Evolutionary conservation across 2,113 vertebrate species (phyloP), one percentile per base, ranked within the genome.

Genomic region (Cottus gobio): DNA sequence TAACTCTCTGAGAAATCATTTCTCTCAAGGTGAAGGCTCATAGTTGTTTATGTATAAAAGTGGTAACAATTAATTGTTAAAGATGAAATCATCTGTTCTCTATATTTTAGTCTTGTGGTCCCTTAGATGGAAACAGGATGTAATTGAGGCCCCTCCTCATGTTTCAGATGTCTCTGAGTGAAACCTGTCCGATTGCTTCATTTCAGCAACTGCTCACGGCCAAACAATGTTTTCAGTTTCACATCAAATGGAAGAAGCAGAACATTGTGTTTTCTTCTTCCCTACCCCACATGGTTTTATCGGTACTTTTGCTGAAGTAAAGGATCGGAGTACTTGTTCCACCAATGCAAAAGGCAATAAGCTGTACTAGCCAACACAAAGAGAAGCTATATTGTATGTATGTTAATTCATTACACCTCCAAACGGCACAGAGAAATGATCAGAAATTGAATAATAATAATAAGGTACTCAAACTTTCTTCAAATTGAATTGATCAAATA

Each of bases 121-220:
- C 15, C 7, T 70, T 0, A 46, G 2, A 56, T 50, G 39, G 10
- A 39, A 37, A 24, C 15, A 7, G 50, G 44, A 26, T 58, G 52
- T 28, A 57, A 8, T 5, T 15, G 12, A 3, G 28, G 28, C 28
- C 4, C 42, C 30, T 31, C 20, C 16, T 42, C 69, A 42, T 1
- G 31, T 71, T 73, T 73, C 57, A 73, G 12, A 48, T 61, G 30
- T 48, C 30, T 73, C 7, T n/a, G 22, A 46, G 70, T 26, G 57
- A 72, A 72, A 72, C 68, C 30, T 39, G 22, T 71, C 16, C 22
- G 5, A 30, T 22, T 9, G 34, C 57, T 42, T 71, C 36, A 8
- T 42, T 58, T 58, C 1, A 42, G 22, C 13, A n/a, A n/a, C 37
- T n/a, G 26, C 26, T 71, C 18, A 7, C 1, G 6, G 9, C 34